These are phyloP conservation scores for Notothenia coriiceps DNA, from an alignment of 2,113 vertebrate genomes.

Conservation along the genomic window DNA sequence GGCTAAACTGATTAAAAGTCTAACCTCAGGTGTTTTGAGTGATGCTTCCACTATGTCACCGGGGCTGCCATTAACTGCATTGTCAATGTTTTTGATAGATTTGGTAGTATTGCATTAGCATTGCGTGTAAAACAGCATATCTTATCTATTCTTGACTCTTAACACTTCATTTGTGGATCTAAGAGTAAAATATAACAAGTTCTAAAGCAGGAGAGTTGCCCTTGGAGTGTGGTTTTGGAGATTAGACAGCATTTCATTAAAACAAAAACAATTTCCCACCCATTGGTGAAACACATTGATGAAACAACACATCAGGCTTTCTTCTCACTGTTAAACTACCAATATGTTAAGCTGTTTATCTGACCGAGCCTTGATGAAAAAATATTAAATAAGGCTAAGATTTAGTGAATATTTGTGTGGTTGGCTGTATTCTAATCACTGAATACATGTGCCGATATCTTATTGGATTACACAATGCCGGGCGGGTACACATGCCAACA, in stretches of 20 bases:
- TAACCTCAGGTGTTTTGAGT: neutral
- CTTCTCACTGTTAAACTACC: neutral
- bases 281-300: constrained; percentile 10
- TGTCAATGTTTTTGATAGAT: constrained; percentile 1
- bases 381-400: neutral
- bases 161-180: neutral
- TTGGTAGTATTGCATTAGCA: neutral
- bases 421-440: neutral
- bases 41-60: neutral
- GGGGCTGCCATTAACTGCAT: neutral
- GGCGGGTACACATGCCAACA: neutral
- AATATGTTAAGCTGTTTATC: neutral
- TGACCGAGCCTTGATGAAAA: neutral
- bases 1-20: neutral
- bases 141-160: neutral
- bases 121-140: neutral
- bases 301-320: neutral
- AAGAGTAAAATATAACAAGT: neutral
- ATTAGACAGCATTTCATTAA: neutral
- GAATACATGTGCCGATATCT: neutral
- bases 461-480: constrained; percentile 2
- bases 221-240: neutral
- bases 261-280: constrained; percentile 11
- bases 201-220: neutral
- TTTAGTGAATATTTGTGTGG: neutral